Percentiles rank a stretch among this genome's conserved stretches.
Evolutionary conservation across 2,888 invertebrate genomes (phyloP).

Genomic region (Timandra comae): DNA sequence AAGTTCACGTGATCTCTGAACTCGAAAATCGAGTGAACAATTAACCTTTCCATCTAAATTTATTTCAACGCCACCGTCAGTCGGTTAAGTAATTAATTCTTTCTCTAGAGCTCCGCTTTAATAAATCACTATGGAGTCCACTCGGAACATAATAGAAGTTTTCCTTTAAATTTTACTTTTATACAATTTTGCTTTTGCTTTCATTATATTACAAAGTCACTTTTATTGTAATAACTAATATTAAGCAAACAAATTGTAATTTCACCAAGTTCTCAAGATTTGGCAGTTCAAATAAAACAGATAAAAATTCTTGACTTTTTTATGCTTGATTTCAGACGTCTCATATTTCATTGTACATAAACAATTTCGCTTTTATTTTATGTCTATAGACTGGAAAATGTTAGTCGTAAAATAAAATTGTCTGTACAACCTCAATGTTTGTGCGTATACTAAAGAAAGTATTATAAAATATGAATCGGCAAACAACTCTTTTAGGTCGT

Average conservation of each 20-base stretch:
- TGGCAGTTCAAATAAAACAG: too few species aligned
- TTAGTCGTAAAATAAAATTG: too few species aligned
- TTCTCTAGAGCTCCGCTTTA: conserved; percentile 41
- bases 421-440: neutral
- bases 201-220: too few species aligned
- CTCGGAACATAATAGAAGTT: conserved; percentile 32
- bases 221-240: too few species aligned
- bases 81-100: conserved; percentile 60
- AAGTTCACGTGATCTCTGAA: neutral
- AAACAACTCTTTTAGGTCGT: conserved; percentile 9
- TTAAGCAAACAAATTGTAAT: too few species aligned
- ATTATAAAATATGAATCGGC: conserved; percentile 7
- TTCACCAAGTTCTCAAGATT: too few species aligned
- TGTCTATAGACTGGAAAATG: too few species aligned
- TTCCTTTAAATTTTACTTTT: conserved; percentile 19
- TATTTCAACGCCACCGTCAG: conserved; percentile 23
- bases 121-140: conserved; percentile 44
- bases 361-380: too few species aligned
- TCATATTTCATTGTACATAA: too few species aligned
- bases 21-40: conserved; percentile 1
- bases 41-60: conserved; percentile 4
- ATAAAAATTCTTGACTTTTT: too few species aligned
- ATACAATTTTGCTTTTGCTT: conserved; percentile 5
- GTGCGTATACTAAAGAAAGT: conserved; percentile 6
- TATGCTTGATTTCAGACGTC: too few species aligned